Base-by-base conservation (phyloP, 2,888 invertebrate species). In the Caradrina kadenii region DNA sequence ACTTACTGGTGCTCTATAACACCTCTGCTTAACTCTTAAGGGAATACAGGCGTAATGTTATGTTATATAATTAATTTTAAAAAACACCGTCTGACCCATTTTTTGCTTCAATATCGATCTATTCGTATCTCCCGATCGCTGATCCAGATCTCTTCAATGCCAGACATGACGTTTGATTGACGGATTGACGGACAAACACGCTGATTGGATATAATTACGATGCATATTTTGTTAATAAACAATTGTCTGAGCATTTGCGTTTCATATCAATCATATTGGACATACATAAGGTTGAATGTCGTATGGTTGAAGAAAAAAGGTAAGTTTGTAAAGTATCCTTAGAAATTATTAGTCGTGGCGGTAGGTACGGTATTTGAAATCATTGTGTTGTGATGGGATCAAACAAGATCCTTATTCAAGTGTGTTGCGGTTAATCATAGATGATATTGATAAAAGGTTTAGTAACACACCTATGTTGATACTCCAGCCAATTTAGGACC, bases 141-240 rank as follows among this genome's bases (percentile, higher is more conserved):
- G 90, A 89, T 90, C 90, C 86, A 89, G 91, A 91, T 91, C 88
- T 81, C 84, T 81, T 88, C 89, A 88, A 83, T 86, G 87, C 84
- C 89, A 88, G 80, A 77, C 85, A 73, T 59, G 76, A 76, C 84
- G 68, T 71, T 67, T 93, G 94, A 94, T 91, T 93, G 94, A 94
- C 93, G 85, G 91, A 91, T 90, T 85, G 94, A 94, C 92, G 85
- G 94, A 92, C 94, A 90, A 92, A 86, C 89, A 77, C 88, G 88
- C 90, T 93, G 93, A 94, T 94, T 94, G 94, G 91, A 92, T 92
- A 92, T 94, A 94, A 95, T 95, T 95, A 95, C 94, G 87, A 89
- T 92, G 94, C 95, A 94, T 92, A 92, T 93, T 95, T 93, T 93
- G 90, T 90, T 90, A 89, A 86, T 86, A 83, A 81, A 81, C 83